Base-by-base conservation (phyloP, 2,797 vertebrate species). In the Ceyx erithaca region DNA sequence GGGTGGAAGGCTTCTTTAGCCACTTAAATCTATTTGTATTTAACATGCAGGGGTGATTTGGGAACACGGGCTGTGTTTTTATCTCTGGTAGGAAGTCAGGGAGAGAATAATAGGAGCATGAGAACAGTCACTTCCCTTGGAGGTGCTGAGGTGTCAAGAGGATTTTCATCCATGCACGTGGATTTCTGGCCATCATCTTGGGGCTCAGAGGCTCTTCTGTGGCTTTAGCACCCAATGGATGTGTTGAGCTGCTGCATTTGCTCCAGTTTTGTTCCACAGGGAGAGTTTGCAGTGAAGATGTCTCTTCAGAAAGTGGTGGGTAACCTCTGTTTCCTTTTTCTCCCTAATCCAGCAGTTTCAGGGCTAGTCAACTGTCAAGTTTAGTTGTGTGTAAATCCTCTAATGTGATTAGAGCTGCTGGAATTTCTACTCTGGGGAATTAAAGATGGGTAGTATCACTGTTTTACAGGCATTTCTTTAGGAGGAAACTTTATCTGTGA, bases 361-460 rank as follows among this genome's bases (percentile, higher is more conserved):
- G 79, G 87, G 66, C 91, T 78, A 71, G 87, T 92, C 87, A 90
- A 41, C 72, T 91, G 85, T 94, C 87, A 83, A 69, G 72, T 93
- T 92, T 21, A 91, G 84, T 93, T 92, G 89, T 75, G 89, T 85
- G 54, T 71, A 94, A 93, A 92, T 95, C 72, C 1, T 0, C 72
- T 95, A 94, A 91, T 83, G 55, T 88, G 92, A 92, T 91, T 88
- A 82, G 71, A 91, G 89, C 71, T 88, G 87, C 78, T 85, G 67
- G 88, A 90, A 76, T 95, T 95, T 68, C 80, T 61, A 77, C 85
- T 94, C 78, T 49, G 35, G 75, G 71, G 85, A 93, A 73, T 95
- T 92, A 79, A 2, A 70, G 70, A 66, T 82, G 89, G 83, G 48
- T 40, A 66, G 48, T 84, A 77, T 76, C 67, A 14, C 66, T 92